Evolutionary conservation across 2,888 invertebrate species (phyloP), one percentile per base, ranked within the genome.

Genomic region (Volucella bombylans): DNA sequence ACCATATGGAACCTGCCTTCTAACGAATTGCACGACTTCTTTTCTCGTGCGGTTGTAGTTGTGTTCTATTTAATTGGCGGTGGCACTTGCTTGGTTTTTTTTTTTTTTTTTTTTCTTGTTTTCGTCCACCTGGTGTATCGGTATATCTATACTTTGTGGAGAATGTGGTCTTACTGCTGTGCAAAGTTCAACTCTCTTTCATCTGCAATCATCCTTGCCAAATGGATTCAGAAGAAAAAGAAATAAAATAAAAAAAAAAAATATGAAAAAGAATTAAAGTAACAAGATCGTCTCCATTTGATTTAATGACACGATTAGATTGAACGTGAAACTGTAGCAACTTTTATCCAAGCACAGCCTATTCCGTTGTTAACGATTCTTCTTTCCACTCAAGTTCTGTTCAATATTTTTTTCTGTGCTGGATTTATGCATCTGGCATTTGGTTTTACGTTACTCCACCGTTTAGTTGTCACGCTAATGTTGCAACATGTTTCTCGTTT

Each of bases 91-190:
- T 50, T 15, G 14, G 14, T 39, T 39, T 31, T 31, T 0, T 31
- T 31, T 31, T 1, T 31, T 31, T 6, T 1, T 6, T 31, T 31
- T 23, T 23, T 0, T 23, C 4, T 23, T 23, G n/a, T 23, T 23
- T 6, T 31, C 31, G 4, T 47, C 14, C 31, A 45, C 10, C 57
- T 62, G 14, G 52, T 57, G 65, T 65, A 47, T 39, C 65, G 49
- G n/a, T 31, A 6, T 31, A 31, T 6, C 6, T 6, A 31, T 31
- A 31, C 52, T 68, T 62, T 55, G 38, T 41, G 14, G 57, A 71
- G 78, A 83, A 83, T 83, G 83, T 54, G 69, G 83, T 83, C 54
- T 69, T 80, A 83, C 83, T 71, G 79, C 79, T 79, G 73, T 43
- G 41, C 68, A 43, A 39, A 39, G 81, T 65, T 71, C 77, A 47